Evolutionary conservation across 1,140 invertebrate genomes (phyloP).

Genomic region (Cataglyphis hispanica): DNA sequence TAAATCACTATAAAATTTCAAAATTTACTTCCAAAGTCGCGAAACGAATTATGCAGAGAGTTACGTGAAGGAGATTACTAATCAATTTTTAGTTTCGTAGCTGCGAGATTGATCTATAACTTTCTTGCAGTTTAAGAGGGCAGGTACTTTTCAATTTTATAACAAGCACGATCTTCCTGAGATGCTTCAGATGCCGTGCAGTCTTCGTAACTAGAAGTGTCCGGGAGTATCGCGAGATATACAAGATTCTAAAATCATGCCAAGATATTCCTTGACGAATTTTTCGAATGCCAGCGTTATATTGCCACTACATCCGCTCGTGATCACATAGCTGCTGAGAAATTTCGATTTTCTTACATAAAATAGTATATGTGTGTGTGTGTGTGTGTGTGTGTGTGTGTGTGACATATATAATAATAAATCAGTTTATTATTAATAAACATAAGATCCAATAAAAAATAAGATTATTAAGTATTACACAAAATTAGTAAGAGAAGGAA

Average conservation of each 20-base stretch:
- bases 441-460: background rate
- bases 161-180: slow-evolving; percentile 38
- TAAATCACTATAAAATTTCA: background rate
- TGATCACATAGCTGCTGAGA: background rate
- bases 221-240: slow-evolving; percentile 21
- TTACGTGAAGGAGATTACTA: background rate
- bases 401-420: no score
- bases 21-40: background rate
- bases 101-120: background rate
- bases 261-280: slow-evolving; percentile 63
- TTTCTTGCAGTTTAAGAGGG: background rate
- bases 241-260: slow-evolving; percentile 58
- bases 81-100: slow-evolving; percentile 42
- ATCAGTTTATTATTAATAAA: background rate
- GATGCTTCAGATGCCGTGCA: slow-evolving; percentile 46
- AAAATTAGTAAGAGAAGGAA: background rate
- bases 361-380: no score
- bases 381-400: no score
- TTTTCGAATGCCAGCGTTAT: slow-evolving; percentile 21
- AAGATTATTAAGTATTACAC: background rate
- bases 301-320: background rate
- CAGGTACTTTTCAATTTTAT: slow-evolving; percentile 31
- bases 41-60: background rate
- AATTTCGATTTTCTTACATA: background rate
- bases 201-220: slow-evolving; percentile 55